phyloP scores from a whole-genome alignment of 2,797 vertebrate genomes.

The Oryzias dopingdopingensis region DNA sequence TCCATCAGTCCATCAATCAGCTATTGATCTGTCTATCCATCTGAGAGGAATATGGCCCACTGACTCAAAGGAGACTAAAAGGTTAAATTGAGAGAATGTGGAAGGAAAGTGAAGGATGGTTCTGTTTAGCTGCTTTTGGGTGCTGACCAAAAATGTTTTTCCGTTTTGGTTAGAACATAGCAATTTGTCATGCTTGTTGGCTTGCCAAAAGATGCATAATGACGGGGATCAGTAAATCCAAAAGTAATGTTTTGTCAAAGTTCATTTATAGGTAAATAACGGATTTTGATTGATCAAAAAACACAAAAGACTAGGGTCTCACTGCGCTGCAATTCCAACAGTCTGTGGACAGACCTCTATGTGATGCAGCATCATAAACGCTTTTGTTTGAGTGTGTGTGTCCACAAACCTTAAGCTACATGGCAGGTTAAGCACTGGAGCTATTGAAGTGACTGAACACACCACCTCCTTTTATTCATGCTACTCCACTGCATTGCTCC shows the following conservation, averaged over 20 bases:
- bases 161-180: too few relatives aligned
- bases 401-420: background rate
- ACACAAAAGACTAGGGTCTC: background rate
- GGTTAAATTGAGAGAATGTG: background rate
- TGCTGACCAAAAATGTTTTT: too few relatives aligned
- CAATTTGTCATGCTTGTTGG: too few relatives aligned
- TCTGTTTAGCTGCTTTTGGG: too few relatives aligned
- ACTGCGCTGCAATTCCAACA: background rate
- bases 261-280: too few relatives aligned
- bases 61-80: too few relatives aligned
- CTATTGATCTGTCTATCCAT: slow-evolving; percentile 6
- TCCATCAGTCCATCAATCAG: slow-evolving; percentile 1
- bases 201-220: too few relatives aligned
- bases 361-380: slow-evolving; percentile 3
- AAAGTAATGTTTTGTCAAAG: too few relatives aligned
- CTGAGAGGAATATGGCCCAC: background rate
- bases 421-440: slow-evolving; percentile 3
- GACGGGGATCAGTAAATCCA: too few relatives aligned
- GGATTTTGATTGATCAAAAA: background rate
- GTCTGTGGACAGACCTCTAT: background rate
- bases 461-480: slow-evolving; percentile 15
- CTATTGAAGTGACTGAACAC: slow-evolving; percentile 37
- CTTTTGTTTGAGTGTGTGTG: background rate
- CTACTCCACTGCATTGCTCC: slow-evolving; percentile 13
- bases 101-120: too few relatives aligned